Base-by-base conservation (phyloP, 1,140 invertebrate species). In the Phymorhynchus buccinoides region DNA sequence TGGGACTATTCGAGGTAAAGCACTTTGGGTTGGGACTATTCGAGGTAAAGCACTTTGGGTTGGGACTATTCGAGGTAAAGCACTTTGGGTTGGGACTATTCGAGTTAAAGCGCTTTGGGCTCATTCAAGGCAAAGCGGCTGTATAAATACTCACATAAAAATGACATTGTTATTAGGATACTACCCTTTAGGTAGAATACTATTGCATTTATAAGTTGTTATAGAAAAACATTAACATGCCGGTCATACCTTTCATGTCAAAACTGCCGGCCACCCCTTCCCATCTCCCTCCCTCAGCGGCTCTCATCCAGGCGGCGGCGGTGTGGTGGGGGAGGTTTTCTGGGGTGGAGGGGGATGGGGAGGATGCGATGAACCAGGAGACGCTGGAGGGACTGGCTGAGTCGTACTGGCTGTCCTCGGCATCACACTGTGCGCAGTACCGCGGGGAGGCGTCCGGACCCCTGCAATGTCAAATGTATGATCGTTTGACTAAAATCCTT, bases 281-380 rank as follows among this genome's bases (percentile, higher is more conserved):
- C 7, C 41, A 22, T 22, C n/a, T 41, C 2, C 41, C 39, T 22
- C n/a, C 66, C 2, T 44, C 81, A n/a, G 39, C 62, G n/a, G 44
- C 37, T 39, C 80, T 81, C 37, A 7, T 39, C 52, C 48, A 81
- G 66, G 84, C 42, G 9, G 75, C 75, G 48, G 35, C 80, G 3
- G 62, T 66, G 7, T 62, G 66, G 14, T 3, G 35, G 42, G 42
- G 48, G 9, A 56, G 48, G 9, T 71, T 78, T 35, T 81, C 82
- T 39, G 87, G 88, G 16, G 87, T 88, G 14, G 86, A 83, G 27
- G 88, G 82, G 22, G 86, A 83, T 27, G 88, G 82, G 22, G 62
- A 83, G 48, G 90, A 91, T 14, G 90, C 89, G 18, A 91, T 84
- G 81, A 87, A 90, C 91, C 91, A 92, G 39, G 89, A 88, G 3